Conservation (phyloP, 1,140 invertebrate species). For the Drosophila kepulauana region DNA sequence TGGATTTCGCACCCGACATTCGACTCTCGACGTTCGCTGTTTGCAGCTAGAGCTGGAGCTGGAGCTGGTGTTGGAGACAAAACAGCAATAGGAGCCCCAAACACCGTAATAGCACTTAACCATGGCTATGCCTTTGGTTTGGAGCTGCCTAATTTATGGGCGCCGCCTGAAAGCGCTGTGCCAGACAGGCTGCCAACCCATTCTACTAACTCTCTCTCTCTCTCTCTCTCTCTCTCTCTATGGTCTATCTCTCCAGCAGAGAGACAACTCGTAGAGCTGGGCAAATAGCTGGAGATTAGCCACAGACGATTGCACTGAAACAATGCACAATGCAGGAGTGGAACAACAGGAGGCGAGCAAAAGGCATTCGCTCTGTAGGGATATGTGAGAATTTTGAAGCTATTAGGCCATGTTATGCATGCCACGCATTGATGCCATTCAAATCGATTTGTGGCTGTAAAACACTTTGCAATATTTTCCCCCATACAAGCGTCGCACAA, state of each 20-base stretch:
- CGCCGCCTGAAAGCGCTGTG: conserved; percentile 52
- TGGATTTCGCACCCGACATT: neutral
- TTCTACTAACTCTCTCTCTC: neutral
- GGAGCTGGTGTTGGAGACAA: conserved; percentile 10
- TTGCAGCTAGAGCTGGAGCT: conserved; percentile 1
- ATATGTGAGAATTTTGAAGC: conserved; percentile 35
- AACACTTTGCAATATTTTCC: conserved; percentile 19
- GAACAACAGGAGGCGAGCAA: too few species aligned
- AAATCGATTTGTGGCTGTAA: conserved; percentile 42
- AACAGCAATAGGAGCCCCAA: conserved; percentile 19
- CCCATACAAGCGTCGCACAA: neutral
- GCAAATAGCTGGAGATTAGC: conserved; percentile 76
- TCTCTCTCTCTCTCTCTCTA: neutral
- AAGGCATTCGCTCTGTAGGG: neutral
- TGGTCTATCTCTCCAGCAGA: conserved; percentile 8
- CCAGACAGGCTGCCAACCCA: conserved; percentile 9
- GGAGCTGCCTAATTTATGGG: conserved; percentile 75
- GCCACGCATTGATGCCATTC: conserved; percentile 40
- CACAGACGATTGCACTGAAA: conserved; percentile 80
- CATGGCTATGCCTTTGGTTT: conserved; percentile 27
- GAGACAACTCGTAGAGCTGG: conserved; percentile 12
- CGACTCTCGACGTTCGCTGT: neutral
- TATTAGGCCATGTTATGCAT: conserved; percentile 35
- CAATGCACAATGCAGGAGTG: conserved; percentile 48
- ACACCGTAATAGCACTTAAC: conserved; percentile 66